These are phyloP conservation scores for Tetrao urogallus DNA, from an alignment of 2,113 vertebrate species.

Conservation along the genomic window DNA sequence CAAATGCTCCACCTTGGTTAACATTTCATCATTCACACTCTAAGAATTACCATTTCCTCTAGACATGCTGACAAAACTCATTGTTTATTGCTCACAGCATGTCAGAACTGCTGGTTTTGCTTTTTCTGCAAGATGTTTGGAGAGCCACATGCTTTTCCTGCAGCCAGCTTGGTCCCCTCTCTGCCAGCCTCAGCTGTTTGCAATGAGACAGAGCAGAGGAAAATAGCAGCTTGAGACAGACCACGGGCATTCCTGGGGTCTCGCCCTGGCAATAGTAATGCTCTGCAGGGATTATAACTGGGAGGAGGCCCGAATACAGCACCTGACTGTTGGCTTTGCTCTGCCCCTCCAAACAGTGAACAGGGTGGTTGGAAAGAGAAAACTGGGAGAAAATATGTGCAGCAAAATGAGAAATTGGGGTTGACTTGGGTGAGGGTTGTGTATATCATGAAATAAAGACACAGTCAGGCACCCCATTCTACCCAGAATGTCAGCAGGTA, in stretches of 20 bases:
- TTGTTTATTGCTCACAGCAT: conserved; percentile 70
- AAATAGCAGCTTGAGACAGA: background rate
- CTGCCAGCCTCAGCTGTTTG: conserved; percentile 29
- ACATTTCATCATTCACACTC: conserved; percentile 66
- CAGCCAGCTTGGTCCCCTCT: background rate
- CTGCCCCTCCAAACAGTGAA: background rate
- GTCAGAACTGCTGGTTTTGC: conserved; percentile 67
- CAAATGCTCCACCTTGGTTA: conserved; percentile 53
- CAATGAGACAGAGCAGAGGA: background rate
- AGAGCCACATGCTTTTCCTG: conserved; percentile 57
- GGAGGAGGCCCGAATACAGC: background rate
- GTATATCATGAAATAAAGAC: background rate
- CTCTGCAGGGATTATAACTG: background rate
- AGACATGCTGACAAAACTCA: conserved; percentile 66
- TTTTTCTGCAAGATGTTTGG: conserved; percentile 65
- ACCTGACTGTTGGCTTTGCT: background rate
- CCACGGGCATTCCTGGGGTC: background rate
- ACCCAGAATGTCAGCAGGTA: background rate
- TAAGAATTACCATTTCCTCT: conserved; percentile 65
- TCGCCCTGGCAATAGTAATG: background rate
- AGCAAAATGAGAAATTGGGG: background rate
- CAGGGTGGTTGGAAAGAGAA: background rate
- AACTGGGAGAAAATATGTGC: background rate
- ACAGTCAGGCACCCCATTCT: background rate
- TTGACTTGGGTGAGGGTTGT: background rate